Evolutionary conservation across 2,888 invertebrate genomes (phyloP).

Genomic region (Nycteola revayana): DNA sequence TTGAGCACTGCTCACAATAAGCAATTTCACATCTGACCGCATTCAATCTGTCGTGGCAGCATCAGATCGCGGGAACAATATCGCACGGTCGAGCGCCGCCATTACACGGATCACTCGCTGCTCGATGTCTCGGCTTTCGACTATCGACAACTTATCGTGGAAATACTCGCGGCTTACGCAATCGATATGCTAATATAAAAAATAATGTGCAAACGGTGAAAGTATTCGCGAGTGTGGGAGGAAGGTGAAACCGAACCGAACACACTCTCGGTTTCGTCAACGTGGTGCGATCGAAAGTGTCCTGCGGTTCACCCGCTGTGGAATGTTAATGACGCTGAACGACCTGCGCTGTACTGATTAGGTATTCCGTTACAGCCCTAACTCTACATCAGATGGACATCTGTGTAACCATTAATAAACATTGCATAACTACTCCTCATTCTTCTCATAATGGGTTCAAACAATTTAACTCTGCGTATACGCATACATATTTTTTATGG

Average conservation of each 20-base stretch:
- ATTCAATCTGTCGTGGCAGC: conserved; percentile 25
- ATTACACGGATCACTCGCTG: conserved; percentile 20
- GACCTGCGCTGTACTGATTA: no score
- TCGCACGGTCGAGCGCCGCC: conserved; percentile 20
- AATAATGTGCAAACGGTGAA: conserved; percentile 54
- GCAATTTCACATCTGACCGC: conserved; percentile 33
- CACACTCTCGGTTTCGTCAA: conserved; percentile 63
- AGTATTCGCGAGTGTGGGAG: conserved; percentile 35
- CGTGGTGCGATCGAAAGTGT: conserved; percentile 32
- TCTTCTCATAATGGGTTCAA: no score
- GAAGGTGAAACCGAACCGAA: conserved; percentile 29
- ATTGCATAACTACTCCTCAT: no score
- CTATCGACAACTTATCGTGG: background rate
- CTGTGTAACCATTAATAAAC: no score
- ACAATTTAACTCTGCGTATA: no score
- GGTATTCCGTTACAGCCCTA: no score
- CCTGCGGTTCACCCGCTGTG: conserved; percentile 16
- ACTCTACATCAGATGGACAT: no score
- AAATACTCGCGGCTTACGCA: conserved; percentile 33
- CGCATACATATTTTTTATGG: no score
- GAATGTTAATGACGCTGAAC: conserved; percentile 37
- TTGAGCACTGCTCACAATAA: no score
- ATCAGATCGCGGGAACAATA: conserved; percentile 14
- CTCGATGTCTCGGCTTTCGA: conserved; percentile 3
- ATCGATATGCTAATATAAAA: conserved; percentile 47